phyloP scores from a whole-genome alignment of 2,113 vertebrate genomes.

The Seriola quinqueradiata region DNA sequence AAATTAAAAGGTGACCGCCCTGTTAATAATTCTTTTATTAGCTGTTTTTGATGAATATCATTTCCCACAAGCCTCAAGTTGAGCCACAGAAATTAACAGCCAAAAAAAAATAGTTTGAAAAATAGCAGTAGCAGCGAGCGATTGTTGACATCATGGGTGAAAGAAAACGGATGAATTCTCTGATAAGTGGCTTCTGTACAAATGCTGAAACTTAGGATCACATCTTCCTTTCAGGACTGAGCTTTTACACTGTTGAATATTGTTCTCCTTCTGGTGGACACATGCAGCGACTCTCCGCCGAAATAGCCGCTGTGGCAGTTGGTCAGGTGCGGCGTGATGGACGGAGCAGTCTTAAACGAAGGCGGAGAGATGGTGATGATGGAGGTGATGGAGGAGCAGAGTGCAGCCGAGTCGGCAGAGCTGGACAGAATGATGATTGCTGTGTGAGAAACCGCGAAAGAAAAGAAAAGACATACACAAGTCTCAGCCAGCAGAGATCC shows the following conservation, averaged over 20 bases:
- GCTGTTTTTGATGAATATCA: no score
- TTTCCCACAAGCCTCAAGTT: no score
- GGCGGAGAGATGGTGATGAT: constrained; percentile 12
- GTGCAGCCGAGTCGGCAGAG: constrained; percentile 25
- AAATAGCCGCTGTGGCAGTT: not conserved
- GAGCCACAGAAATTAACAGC: no score
- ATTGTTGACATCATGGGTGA: no score
- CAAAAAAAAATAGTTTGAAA: no score
- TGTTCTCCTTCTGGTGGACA: not conserved
- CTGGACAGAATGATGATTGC: constrained; percentile 4
- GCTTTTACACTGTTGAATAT: not conserved
- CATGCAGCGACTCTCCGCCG: constrained; percentile 11
- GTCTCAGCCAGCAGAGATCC: constrained; percentile 9
- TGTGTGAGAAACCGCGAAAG: constrained; percentile 7
- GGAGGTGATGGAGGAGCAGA: constrained; percentile 44
- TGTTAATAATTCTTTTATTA: no score
- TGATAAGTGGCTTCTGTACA: no score
- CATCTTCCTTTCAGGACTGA: not conserved
- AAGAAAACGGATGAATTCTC: no score
- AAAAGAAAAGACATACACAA: constrained; percentile 40
- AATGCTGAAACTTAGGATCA: no score
- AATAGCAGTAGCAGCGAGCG: no score
- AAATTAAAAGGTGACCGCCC: no score
- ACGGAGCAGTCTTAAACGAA: constrained; percentile 21
- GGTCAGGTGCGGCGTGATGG: constrained; percentile 13